Evolutionary conservation across 2,113 vertebrate species (phyloP), one percentile per base, ranked within the genome.

Genomic region (Eonycteris spelaea): DNA sequence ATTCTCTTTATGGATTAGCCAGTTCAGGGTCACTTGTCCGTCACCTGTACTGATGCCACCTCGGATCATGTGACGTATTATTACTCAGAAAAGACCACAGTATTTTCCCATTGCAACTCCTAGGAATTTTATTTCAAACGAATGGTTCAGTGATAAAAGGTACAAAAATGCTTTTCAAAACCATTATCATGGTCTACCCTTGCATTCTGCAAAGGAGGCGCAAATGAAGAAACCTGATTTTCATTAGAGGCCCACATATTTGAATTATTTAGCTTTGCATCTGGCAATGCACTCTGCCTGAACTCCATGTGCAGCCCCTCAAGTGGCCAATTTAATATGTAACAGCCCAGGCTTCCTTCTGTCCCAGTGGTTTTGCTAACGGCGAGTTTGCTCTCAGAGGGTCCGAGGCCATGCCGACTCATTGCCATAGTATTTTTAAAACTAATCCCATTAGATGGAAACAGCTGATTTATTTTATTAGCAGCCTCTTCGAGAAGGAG

Each of bases 361-460:
- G 67, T 93, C 73, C 61, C 48, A 30, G 73, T 2, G 9, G 33
- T 75, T 94, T 74, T 73, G 40, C 90, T 77, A 22, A 67, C 12
- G 18, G 68, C 59, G 48, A 86, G 18, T 68, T 63, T 79, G 55
- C 24, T 95, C 8, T 74, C 68, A 45, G 74, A 94, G 30, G 38
- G 26, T 68, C 63, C 65, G 74, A 22, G 63, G 65, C 70, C 57
- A 87, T 9, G 21, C 48, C 51, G 71, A 74, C 51, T 95, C 89
- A 90, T 53, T 13, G 7, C 30, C 38, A 16, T 5, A 38, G 48
- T 78, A 7, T 65, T 84, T 95, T 91, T 82, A 8, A 87, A 96
- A 68, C 26, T 65, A 89, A 97, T 84, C 35, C 45, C 70, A 68
- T 80, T 94, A 80, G 53, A 61, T 80, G 45, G 55, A 93, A 89